A percentile compares a stretch with the other conserved stretches of the same genome.
Conservation (phyloP, 2,888 invertebrate species). For the Alloplasta piceator region DNA sequence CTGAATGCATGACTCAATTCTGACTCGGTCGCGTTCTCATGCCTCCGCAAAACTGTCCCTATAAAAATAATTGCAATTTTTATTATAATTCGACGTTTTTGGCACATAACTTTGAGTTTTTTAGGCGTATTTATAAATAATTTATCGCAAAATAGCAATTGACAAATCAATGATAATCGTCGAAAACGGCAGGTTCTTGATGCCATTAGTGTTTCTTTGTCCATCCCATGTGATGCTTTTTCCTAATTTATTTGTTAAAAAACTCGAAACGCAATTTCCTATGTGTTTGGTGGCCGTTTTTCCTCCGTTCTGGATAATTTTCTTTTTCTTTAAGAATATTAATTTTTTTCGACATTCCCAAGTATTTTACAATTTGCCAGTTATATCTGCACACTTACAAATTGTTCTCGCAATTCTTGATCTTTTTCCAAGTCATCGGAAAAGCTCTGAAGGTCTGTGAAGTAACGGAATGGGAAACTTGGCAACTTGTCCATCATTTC, state of each 20-base stretch:
- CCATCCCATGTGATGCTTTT: constrained; percentile 20
- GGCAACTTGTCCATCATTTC: constrained; percentile 2
- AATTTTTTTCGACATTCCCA: not conserved
- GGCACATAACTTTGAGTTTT: constrained; percentile 1
- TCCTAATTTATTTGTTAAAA: constrained; percentile 7
- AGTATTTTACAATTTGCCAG: not conserved
- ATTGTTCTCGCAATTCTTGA: constrained; percentile 12
- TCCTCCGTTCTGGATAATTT: constrained; percentile 19
- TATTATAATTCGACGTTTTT: not conserved
- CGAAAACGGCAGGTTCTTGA: not conserved
- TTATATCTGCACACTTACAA: not conserved
- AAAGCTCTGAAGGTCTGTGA: constrained; percentile 6
- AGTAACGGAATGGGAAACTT: constrained; percentile 8
- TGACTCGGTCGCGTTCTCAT: not conserved
- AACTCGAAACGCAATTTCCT: constrained; percentile 12
- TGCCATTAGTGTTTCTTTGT: constrained; percentile 7
- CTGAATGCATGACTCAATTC: not conserved
- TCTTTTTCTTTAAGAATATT: constrained; percentile 7
- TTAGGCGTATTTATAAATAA: not conserved
- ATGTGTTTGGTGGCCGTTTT: not conserved
- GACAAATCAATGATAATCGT: not conserved
- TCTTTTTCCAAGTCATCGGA: constrained; percentile 1
- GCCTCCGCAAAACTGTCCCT: constrained; percentile 3
- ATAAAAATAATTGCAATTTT: constrained; percentile 16
- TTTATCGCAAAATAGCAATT: not conserved